Evolutionary conservation across 35 echinoderm and acorn worm genomes (phyloP).

Genomic region (Heliocidaris erythrogramma): DNA sequence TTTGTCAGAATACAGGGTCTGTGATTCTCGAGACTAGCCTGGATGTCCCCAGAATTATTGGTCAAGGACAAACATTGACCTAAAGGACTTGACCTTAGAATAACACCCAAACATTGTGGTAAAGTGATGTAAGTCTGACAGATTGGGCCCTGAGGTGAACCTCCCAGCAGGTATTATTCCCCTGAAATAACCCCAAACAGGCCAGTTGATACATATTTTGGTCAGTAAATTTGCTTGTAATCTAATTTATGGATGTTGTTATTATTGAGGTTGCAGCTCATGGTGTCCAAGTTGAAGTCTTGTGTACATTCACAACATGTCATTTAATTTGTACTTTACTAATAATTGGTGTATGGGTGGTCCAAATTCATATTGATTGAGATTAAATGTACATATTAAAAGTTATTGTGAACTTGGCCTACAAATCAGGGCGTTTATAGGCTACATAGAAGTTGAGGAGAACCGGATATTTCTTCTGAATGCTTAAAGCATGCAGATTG

Average conservation of each 20-base stretch:
- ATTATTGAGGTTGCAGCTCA: not conserved
- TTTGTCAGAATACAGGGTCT: not conserved
- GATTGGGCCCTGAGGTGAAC: not conserved
- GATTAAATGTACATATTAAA: too few species aligned
- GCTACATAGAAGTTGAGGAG: too few species aligned
- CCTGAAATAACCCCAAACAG: not conserved
- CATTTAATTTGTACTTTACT: too few species aligned
- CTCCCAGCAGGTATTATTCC: not conserved
- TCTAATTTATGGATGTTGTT: not conserved
- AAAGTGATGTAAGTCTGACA: slow-evolving; percentile 1
- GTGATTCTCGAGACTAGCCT: not conserved
- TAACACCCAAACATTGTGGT: slow-evolving; percentile 16
- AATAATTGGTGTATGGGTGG: too few species aligned
- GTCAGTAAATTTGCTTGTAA: not conserved
- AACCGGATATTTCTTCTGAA: too few species aligned
- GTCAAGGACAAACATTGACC: slow-evolving; percentile 8
- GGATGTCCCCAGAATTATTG: not conserved
- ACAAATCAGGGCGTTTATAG: too few species aligned
- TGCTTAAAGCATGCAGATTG: too few species aligned
- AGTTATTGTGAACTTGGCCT: too few species aligned
- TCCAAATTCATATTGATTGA: too few species aligned
- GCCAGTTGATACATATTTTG: not conserved
- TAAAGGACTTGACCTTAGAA: not conserved
- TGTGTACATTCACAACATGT: not conserved
- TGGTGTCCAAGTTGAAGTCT: not conserved